Evolutionary conservation across 2,113 vertebrate genomes (phyloP).

Genomic region (Amphiprion percula): DNA sequence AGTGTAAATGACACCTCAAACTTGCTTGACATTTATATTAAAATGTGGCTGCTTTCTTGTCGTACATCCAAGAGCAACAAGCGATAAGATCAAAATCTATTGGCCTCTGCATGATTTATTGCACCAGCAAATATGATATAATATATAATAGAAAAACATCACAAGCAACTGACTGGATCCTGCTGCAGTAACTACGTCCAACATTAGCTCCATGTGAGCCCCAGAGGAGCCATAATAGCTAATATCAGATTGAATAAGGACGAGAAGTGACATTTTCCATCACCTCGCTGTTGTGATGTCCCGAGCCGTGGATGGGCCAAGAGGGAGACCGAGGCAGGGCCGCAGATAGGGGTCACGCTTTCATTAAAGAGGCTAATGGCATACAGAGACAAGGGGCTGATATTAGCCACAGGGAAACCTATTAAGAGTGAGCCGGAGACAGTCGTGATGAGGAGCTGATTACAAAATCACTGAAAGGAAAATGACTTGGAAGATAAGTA

Average conservation of each 20-base stretch:
- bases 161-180: background rate
- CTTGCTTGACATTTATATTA: too few relatives aligned
- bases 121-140: background rate
- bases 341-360: constrained; percentile 60
- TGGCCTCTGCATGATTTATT: background rate
- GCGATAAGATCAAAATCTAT: background rate
- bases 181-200: background rate
- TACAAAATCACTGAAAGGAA: constrained; percentile 69
- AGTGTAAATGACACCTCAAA: too few relatives aligned
- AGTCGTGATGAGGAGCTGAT: constrained; percentile 68
- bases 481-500: constrained; percentile 58
- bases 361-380: constrained; percentile 74
- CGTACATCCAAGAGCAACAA: background rate
- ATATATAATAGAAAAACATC: background rate
- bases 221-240: constrained; percentile 33
- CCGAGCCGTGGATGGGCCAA: constrained; percentile 38
- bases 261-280: constrained; percentile 60
- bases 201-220: background rate
- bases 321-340: constrained; percentile 35
- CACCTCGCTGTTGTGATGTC: constrained; percentile 44
- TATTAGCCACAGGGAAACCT: constrained; percentile 68
- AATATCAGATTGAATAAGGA: constrained; percentile 51
- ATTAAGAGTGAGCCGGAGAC: constrained; percentile 59
- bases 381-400: constrained; percentile 56
- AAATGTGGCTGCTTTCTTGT: too few relatives aligned